phyloP scores from a whole-genome alignment of 2,113 vertebrate species.

The Hemichromis elongatus region DNA sequence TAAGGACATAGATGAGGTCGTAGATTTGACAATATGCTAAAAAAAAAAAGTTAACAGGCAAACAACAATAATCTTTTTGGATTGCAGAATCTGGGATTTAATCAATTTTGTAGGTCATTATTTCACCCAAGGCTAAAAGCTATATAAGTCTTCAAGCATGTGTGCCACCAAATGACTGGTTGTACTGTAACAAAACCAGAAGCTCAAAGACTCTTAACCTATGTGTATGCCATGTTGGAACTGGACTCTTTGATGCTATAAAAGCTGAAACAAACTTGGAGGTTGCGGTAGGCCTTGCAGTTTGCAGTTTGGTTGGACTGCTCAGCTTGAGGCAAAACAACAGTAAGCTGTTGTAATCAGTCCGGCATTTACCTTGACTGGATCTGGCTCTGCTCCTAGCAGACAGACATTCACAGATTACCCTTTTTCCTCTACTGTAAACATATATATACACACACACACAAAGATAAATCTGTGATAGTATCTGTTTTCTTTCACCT shows the following conservation, averaged over 20 bases:
- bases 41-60: background rate
- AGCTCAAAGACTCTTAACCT: background rate
- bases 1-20: background rate
- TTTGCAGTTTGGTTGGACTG: conserved; percentile 6
- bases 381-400: conserved; percentile 10
- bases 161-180: background rate
- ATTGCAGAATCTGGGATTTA: background rate
- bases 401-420: conserved; percentile 1
- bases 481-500: conserved; percentile 28
- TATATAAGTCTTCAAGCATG: background rate
- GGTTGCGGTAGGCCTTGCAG: background rate
- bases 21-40: background rate
- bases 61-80: background rate
- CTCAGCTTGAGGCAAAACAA: background rate
- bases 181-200: background rate
- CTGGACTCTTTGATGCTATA: background rate
- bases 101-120: background rate
- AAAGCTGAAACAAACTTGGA: background rate
- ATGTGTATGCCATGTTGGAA: background rate
- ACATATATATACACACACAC: background rate
- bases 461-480: background rate
- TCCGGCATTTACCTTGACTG: conserved; percentile 35
- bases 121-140: background rate
- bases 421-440: conserved; percentile 8
- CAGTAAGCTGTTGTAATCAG: conserved; percentile 13